A percentile compares a stretch with the other conserved stretches of the same genome.
These are phyloP conservation scores for Apodemus agrarius DNA, from an alignment of 2,797 vertebrate genomes.

Conservation along the genomic window DNA sequence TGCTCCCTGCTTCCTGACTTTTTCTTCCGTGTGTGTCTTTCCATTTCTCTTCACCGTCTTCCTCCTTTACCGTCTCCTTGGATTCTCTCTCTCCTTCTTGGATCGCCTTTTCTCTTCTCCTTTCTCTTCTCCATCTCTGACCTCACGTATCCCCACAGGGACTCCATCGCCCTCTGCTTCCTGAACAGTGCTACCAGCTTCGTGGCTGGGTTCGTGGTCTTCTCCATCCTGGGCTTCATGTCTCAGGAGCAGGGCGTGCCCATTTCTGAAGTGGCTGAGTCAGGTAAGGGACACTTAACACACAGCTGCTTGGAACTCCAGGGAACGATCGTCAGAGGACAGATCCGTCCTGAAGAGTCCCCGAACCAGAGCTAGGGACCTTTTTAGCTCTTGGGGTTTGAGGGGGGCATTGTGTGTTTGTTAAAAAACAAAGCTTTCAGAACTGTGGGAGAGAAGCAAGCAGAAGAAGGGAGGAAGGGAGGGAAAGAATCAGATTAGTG, in stretches of 20 bases:
- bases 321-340: background rate
- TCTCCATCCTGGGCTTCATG: slow-evolving; percentile 97
- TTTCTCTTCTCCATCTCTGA: background rate
- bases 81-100: background rate
- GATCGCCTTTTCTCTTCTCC: background rate
- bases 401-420: background rate
- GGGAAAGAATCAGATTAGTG: fast-evolving
- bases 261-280: slow-evolving; percentile 94
- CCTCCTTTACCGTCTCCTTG: fast-evolving
- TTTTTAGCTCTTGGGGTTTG: background rate
- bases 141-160: slow-evolving; percentile 85
- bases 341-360: background rate
- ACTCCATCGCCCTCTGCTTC: slow-evolving; percentile 92
- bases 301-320: background rate
- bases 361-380: background rate
- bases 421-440: background rate
- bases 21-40: background rate
- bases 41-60: background rate
- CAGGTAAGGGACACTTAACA: slow-evolving; percentile 85
- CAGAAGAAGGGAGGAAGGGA: too few species aligned
- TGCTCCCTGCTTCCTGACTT: background rate
- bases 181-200: slow-evolving; percentile 96
- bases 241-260: slow-evolving; percentile 93
- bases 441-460: too few species aligned
- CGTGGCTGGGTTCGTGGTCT: slow-evolving; percentile 95